phyloP scores from a whole-genome alignment of 2,113 vertebrate species.

The Serilophus lunatus region DNA sequence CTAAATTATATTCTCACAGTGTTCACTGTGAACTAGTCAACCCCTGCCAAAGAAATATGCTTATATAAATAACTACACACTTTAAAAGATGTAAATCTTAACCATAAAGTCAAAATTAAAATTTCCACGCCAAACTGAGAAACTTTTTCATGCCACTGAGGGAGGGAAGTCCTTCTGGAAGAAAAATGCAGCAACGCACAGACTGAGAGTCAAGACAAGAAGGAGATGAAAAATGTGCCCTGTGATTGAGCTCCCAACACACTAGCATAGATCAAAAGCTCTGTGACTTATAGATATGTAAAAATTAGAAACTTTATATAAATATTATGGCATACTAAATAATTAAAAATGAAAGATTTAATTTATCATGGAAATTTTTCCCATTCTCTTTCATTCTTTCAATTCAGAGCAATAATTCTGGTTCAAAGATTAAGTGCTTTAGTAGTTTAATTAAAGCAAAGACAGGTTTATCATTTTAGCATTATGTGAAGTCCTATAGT shows the following conservation, averaged over 20 bases:
- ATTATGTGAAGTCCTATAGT: not conserved
- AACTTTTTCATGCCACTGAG: not conserved
- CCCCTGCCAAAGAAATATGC: not conserved
- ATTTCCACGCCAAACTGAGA: not conserved
- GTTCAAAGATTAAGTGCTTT: constrained; percentile 17
- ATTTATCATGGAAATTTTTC: not conserved
- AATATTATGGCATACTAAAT: not conserved
- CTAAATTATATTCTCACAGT: not conserved
- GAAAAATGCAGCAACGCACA: not conserved
- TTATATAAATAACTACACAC: not conserved
- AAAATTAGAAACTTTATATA: not conserved
- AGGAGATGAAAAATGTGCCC: not conserved
- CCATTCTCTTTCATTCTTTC: not conserved
- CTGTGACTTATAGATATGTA: not conserved
- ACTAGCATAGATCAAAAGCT: not conserved
- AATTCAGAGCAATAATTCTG: constrained; percentile 1
- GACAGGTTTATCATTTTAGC: constrained; percentile 36
- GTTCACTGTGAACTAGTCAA: not conserved
- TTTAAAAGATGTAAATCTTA: not conserved
- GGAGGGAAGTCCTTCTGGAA: not conserved
- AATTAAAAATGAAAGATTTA: not conserved
- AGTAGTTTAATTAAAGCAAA: constrained; percentile 38
- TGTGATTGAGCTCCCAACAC: not conserved
- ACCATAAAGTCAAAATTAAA: not conserved
- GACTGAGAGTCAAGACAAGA: not conserved